Evolutionary conservation across 1,140 invertebrate species (phyloP), one percentile per base, ranked within the genome.

Genomic region (Philotrypesis tridentata): DNA sequence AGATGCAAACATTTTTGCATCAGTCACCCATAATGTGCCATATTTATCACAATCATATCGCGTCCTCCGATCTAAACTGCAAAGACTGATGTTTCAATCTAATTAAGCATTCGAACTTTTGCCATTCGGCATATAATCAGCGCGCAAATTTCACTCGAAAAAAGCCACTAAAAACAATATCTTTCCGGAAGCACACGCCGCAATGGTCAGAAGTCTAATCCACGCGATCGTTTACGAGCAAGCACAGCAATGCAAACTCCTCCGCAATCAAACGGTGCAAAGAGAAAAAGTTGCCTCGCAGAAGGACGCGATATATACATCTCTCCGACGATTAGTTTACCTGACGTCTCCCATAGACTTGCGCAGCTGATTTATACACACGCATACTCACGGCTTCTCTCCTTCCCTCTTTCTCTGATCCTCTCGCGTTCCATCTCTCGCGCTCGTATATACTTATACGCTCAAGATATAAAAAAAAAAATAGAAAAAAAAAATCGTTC

Each of bases 311-410:
- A 43, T 23, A 29, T 33, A 29, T 55, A 67, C n/a, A n/a, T n/a
- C n/a, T n/a, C n/a, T 55, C 67, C 65, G 21, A 29, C 77, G 40
- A 79, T 79, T 79, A 71, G 77, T 79, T 79, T 79, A 25, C 43
- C 29, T 60, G n/a, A n/a, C n/a, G 77, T 71, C 67, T 31, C 12
- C 14, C 67, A n/a, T n/a, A 8, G 9, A 29, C 67, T 23, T 7
- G 61, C 75, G 55, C 29, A 21, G 31, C 68, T 79, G 68, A 79
- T 79, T 79, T 79, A 79, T 79, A 68, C 7, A 55, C 33, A 31
- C 29, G 8, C n/a, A 21, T 48, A 6, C n/a, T 25, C 67, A 2
- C 23, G 31, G 63, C 63, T 11, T 23, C 14, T 43, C 55, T 48
- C n/a, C n/a, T n/a, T n/a, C n/a, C n/a, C n/a, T n/a, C n/a, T n/a